Evolutionary conservation across 1,140 invertebrate species (phyloP).

Genomic region (Drosophila albomicans): DNA sequence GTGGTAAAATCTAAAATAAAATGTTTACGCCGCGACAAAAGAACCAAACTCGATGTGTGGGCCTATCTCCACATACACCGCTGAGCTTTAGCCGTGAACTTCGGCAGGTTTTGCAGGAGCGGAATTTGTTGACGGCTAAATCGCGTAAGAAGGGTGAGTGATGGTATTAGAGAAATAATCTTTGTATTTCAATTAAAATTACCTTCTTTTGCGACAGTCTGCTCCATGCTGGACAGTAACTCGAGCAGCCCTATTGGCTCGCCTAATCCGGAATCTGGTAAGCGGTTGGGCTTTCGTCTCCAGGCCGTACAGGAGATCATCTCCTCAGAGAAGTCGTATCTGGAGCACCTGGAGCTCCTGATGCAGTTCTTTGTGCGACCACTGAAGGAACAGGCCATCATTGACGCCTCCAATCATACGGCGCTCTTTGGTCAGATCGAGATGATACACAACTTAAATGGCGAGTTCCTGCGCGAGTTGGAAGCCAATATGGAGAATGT

Average conservation of each 20-base stretch:
- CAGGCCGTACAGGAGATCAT: slow-evolving; percentile 89
- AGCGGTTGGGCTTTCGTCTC: slow-evolving; percentile 85
- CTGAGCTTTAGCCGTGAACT: slow-evolving; percentile 87
- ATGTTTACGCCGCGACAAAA: slow-evolving; percentile 71
- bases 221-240: slow-evolving; percentile 68
- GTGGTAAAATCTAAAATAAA: slow-evolving; percentile 27
- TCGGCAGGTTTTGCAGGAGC: slow-evolving; percentile 87
- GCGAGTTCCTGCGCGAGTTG: slow-evolving; percentile 88
- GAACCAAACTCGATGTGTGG: slow-evolving; percentile 20
- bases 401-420: slow-evolving; percentile 86
- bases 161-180: neutral
- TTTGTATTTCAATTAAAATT: neutral
- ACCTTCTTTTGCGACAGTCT: slow-evolving; percentile 33
- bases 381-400: slow-evolving; percentile 87
- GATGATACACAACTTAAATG: slow-evolving; percentile 90
- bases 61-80: slow-evolving; percentile 80
- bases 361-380: slow-evolving; percentile 90
- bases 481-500: slow-evolving; percentile 87
- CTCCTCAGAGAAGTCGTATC: slow-evolving; percentile 90
- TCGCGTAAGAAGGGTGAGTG: slow-evolving; percentile 87
- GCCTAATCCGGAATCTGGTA: slow-evolving; percentile 84
- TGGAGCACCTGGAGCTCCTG: slow-evolving; percentile 89
- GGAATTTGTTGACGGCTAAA: slow-evolving; percentile 88
- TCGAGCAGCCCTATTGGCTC: slow-evolving; percentile 73
- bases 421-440: slow-evolving; percentile 90